phyloP scores from a whole-genome alignment of 2,113 vertebrate species.

The Zapus hudsonius region DNA sequence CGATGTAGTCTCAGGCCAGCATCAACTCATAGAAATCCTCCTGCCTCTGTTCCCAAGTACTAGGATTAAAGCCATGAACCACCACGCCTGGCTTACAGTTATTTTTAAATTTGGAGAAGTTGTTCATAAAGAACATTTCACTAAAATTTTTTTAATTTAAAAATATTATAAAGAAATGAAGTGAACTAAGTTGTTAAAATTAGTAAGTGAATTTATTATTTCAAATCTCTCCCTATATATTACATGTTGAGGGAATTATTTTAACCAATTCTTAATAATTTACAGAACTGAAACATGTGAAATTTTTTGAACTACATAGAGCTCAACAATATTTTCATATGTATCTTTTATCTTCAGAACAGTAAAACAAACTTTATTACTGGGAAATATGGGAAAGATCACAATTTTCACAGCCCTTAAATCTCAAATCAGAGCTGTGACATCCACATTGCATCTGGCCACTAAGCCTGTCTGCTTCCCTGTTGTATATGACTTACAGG shows the following conservation, averaged over 20 bases:
- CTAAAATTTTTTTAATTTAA: no score
- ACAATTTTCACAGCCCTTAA: not conserved
- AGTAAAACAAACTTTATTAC: not conserved
- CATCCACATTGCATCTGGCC: not conserved
- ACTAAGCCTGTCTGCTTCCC: not conserved
- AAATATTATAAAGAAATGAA: no score
- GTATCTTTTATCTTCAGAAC: not conserved
- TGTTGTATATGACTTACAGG: not conserved
- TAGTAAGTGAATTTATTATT: not conserved
- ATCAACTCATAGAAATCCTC: no score
- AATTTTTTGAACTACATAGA: not conserved
- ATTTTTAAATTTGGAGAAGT: not conserved
- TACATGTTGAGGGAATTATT: not conserved
- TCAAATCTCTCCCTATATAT: not conserved
- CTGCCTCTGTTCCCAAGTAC: no score
- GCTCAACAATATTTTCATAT: not conserved
- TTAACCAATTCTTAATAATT: conserved; percentile 23
- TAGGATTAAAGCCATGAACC: no score
- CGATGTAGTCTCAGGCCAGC: no score
- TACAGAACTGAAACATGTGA: not conserved
- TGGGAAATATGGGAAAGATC: not conserved
- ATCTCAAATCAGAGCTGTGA: not conserved
- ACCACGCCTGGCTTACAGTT: no score
- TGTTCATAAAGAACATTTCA: not conserved
- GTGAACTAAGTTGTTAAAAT: conserved; percentile 19